A percentile compares a stretch with the other conserved stretches of the same genome.
These are phyloP conservation scores for Tapirus terrestris DNA, from an alignment of 2,113 vertebrate species.

Conservation along the genomic window DNA sequence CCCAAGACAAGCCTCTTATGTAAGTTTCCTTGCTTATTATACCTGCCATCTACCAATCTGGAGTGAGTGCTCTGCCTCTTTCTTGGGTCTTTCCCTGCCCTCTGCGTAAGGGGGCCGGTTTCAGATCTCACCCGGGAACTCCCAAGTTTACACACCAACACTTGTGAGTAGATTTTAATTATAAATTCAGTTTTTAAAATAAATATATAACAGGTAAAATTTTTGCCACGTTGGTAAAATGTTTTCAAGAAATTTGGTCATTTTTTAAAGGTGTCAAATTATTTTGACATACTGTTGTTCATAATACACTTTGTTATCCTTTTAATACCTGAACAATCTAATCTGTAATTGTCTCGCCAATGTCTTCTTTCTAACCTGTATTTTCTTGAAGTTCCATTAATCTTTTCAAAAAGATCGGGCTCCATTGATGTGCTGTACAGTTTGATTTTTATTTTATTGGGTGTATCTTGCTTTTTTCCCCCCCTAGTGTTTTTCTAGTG, in stretches of 20 bases:
- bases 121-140: not conserved
- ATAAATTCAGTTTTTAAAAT: not conserved
- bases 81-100: not conserved
- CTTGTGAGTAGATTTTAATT: not conserved
- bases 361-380: not conserved
- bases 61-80: too few species aligned
- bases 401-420: not conserved
- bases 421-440: not conserved
- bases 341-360: not conserved
- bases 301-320: not conserved
- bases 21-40: not conserved
- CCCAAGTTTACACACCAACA: not conserved
- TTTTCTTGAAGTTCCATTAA: not conserved
- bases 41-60: not conserved
- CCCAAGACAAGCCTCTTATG: accelerated
- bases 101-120: too few species aligned
- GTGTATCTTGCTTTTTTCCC: not conserved
- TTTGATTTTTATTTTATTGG: not conserved
- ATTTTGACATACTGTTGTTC: not conserved
- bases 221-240: not conserved
- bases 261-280: not conserved
- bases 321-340: not conserved
- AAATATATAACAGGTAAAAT: not conserved
- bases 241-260: not conserved
- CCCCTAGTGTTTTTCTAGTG: not conserved